Base-by-base conservation (phyloP, 2,888 invertebrate genomes). In the Oxystoma pomonae region DNA sequence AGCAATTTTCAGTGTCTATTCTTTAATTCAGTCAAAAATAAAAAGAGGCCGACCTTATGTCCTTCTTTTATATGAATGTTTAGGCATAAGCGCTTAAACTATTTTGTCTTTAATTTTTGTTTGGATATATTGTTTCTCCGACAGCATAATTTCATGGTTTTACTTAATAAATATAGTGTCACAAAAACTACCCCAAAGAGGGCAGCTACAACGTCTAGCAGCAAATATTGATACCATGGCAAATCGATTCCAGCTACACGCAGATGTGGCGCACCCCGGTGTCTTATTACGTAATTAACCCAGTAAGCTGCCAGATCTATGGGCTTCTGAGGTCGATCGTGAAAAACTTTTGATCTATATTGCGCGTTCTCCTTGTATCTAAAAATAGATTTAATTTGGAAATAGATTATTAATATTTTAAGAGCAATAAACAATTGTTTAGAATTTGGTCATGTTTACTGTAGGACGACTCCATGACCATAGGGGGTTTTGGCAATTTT, bases 181-280 rank as follows among this genome's bases (percentile, higher is more conserved):
- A 58, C 1, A 9, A 53, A 7, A 18, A 58, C 18, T 59, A 17
- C 59, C 55, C 18, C 57, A 9, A 59, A 21, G 5, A 57, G 1
- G 2, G 20, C 49, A 20, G 52, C 65, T 5, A 70, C 58, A 1
- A 76, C 71, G 67, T 76, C 77, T 20, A 76, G 20, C n/a, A 72
- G 59, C 5, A 71, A 65, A 67, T 73, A 74, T 61, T 76, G 68
- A 56, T 73, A 76, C 72, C 73, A 73, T 3, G 64, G 60, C 20
- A 76, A 63, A 60, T 72, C 65, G 20, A 72, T 53, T 1, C 70
- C 74, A 3, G 70, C 71, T 2, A 73, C 70, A 58, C 70, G 68
- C 55, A 77, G 69, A 68, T 77, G 75, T n/a, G 66, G 63, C 0
- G 76, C 75, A 3, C 76, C 76, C 53, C 71, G 70, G 64, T 74